phyloP scores from a whole-genome alignment of 1,140 invertebrate species.

The Augochlora pura region DNA sequence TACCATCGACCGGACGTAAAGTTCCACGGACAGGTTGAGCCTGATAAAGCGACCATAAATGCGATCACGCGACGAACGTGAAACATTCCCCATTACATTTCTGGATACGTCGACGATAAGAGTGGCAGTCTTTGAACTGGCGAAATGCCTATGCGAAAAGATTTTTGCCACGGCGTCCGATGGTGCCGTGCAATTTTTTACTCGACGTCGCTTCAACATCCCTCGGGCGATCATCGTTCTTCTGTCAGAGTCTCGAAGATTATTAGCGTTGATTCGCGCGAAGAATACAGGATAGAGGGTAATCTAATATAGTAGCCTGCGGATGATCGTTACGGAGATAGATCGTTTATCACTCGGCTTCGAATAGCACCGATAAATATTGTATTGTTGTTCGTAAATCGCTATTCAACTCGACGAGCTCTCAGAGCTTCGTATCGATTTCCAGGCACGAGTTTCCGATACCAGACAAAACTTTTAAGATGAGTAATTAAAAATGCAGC shows the following conservation, averaged over 20 bases:
- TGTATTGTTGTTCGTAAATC: not conserved
- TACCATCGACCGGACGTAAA: not conserved
- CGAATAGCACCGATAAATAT: not conserved
- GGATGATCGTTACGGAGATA: not conserved
- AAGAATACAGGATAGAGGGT: too few relatives aligned
- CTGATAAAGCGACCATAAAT: slow-evolving; percentile 21
- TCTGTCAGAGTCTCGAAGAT: not conserved
- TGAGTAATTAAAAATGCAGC: too few relatives aligned
- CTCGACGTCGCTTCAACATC: not conserved
- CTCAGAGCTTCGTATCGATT: not conserved
- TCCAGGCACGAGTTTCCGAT: too few relatives aligned
- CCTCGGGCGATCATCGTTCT: slow-evolving; percentile 16
- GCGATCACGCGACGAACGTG: slow-evolving; percentile 8
- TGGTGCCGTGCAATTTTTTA: slow-evolving; percentile 16
- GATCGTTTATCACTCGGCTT: not conserved
- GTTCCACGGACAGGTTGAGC: slow-evolving; percentile 4
- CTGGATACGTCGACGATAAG: slow-evolving; percentile 5
- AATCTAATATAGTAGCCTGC: not conserved
- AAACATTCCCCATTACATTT: slow-evolving; percentile 19
- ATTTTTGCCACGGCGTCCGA: not conserved
- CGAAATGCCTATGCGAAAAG: not conserved
- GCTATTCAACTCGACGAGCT: not conserved
- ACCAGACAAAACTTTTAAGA: too few relatives aligned
- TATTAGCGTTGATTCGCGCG: not conserved
- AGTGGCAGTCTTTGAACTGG: too few relatives aligned